Conservation (phyloP, 2,888 invertebrate genomes). For the Drosophila affinis region DNA sequence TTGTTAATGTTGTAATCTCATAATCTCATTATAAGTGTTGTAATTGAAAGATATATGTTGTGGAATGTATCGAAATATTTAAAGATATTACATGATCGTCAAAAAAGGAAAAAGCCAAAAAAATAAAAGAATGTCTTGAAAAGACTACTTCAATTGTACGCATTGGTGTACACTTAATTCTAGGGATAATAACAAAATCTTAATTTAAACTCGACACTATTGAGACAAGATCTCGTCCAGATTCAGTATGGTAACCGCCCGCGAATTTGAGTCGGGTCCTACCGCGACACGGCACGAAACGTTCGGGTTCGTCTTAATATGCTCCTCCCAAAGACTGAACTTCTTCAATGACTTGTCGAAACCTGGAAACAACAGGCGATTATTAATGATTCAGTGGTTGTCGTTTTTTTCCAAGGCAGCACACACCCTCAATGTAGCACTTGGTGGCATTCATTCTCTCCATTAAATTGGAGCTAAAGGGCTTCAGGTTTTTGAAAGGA, state of each 20-base stretch:
- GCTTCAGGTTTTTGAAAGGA: slow-evolving; percentile 39
- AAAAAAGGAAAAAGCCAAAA: neutral
- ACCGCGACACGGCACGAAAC: slow-evolving; percentile 31
- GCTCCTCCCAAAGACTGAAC: slow-evolving; percentile 44
- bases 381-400: too few species aligned
- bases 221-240: slow-evolving; percentile 39
- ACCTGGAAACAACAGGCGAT: slow-evolving; percentile 24
- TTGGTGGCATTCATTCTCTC: slow-evolving; percentile 35
- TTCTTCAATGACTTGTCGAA: slow-evolving; percentile 41
- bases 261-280: slow-evolving; percentile 48
- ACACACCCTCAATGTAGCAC: slow-evolving; percentile 60
- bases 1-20: slow-evolving; percentile 14
- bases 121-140: neutral
- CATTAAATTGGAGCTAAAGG: slow-evolving; percentile 30
- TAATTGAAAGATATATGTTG: slow-evolving; percentile 28
- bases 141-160: neutral
- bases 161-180: neutral
- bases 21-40: slow-evolving; percentile 46
- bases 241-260: slow-evolving; percentile 38
- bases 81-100: neutral
- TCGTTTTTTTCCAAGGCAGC: too few species aligned
- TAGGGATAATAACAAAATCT: slow-evolving; percentile 3
- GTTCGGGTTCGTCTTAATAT: neutral
- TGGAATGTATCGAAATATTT: neutral
- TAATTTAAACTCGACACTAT: neutral